phyloP scores from a whole-genome alignment of 2,797 vertebrate genomes.

The Pyrocephalus nanus region DNA sequence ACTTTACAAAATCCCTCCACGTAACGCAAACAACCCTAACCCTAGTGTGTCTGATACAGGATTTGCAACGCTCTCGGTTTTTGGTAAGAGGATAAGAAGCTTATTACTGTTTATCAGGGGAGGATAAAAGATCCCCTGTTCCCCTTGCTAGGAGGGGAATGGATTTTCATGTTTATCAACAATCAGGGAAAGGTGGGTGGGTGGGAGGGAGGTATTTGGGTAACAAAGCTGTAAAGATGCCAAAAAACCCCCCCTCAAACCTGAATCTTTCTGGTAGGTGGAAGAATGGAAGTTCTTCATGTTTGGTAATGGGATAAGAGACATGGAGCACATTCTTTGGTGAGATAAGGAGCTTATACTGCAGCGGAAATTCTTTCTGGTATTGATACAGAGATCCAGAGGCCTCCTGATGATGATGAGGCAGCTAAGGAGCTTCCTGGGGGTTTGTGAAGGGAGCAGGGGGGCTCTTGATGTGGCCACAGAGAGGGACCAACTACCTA shows the following conservation, averaged over 20 bases:
- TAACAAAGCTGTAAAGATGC: neutral
- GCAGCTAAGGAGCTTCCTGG: neutral
- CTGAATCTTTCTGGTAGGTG: neutral
- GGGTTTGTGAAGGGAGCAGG: neutral
- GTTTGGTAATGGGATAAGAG: slow-evolving; percentile 13
- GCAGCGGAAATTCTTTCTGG: neutral
- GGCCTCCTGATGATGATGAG: neutral
- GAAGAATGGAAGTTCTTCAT: neutral
- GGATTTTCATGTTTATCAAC: slow-evolving; percentile 34
- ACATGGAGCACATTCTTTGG: neutral
- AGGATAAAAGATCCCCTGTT: slow-evolving; percentile 38
- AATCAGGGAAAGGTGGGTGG: neutral
- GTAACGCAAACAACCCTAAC: slow-evolving; percentile 55
- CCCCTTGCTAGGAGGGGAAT: neutral
- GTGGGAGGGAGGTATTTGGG: neutral
- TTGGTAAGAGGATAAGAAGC: slow-evolving; percentile 64
- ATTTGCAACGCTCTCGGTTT: neutral
- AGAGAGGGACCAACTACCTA: rapidly evolving
- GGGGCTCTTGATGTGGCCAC: rapidly evolving
- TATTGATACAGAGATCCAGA: neutral
- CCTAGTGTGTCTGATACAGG: slow-evolving; percentile 50
- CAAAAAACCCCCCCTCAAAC: too few relatives aligned
- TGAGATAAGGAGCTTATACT: slow-evolving; percentile 23
- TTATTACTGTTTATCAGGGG: slow-evolving; percentile 38
- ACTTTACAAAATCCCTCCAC: slow-evolving; percentile 36